Conservation (phyloP, 2,113 vertebrate genomes). For the Chaetorhynchus papuensis region DNA sequence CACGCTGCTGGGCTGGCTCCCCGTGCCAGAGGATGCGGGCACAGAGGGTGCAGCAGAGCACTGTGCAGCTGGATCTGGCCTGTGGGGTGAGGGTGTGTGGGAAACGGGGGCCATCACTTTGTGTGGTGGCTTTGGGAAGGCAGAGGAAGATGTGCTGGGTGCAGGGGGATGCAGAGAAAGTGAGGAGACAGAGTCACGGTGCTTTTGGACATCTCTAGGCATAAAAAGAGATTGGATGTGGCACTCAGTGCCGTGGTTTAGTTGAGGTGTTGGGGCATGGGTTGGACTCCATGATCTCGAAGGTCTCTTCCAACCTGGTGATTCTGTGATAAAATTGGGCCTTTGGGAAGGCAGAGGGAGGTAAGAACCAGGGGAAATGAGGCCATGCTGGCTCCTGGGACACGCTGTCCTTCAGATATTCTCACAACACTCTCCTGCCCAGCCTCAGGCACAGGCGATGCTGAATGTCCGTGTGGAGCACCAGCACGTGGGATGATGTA, state of each 20-base stretch:
- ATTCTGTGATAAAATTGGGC: neutral
- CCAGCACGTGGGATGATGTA: neutral
- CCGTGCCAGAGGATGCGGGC: accelerated
- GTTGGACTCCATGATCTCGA: no score
- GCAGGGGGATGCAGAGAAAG: neutral
- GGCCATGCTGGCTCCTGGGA: neutral
- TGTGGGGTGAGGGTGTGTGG: accelerated
- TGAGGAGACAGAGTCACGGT: accelerated
- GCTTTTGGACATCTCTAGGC: neutral
- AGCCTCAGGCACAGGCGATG: neutral
- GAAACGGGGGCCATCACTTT: accelerated
- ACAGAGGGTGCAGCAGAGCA: accelerated
- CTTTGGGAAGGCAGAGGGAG: neutral
- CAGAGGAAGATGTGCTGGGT: neutral
- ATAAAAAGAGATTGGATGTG: no score
- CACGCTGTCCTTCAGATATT: neutral
- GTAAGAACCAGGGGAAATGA: neutral
- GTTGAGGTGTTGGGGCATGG: no score
- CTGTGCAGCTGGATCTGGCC: accelerated
- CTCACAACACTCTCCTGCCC: neutral
- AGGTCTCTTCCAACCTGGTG: no score
- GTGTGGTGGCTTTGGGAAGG: neutral
- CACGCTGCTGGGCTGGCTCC: accelerated
- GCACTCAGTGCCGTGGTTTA: no score
- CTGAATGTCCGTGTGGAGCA: accelerated